Percentiles rank a stretch among this genome's conserved stretches.
phyloP scores from a whole-genome alignment of 2,113 vertebrate genomes.

The Polyodon spathula region DNA sequence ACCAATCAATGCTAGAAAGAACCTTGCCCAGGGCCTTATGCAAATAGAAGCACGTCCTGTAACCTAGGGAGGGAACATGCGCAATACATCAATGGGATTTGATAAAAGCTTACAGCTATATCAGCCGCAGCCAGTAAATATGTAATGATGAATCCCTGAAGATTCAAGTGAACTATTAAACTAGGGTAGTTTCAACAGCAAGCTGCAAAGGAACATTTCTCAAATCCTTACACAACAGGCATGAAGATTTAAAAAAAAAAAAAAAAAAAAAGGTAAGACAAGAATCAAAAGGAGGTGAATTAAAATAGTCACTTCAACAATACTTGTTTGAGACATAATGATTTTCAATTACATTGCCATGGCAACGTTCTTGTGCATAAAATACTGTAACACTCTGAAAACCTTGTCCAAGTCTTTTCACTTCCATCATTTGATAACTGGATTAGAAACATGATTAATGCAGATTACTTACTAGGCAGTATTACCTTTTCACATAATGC shows the following conservation, averaged over 20 bases:
- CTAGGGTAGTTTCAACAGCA: constrained; percentile 63
- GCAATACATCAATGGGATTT: constrained; percentile 92
- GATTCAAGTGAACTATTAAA: constrained; percentile 72
- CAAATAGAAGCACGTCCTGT: constrained; percentile 92
- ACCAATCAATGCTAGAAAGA: constrained; percentile 98
- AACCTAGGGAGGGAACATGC: constrained; percentile 91
- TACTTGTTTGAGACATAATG: constrained; percentile 43
- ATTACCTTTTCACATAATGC: background rate
- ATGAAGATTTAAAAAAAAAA: constrained; percentile 19
- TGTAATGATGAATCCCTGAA: constrained; percentile 86
- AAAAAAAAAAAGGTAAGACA: constrained; percentile 8
- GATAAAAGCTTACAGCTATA: constrained; percentile 91
- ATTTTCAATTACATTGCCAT: constrained; percentile 52
- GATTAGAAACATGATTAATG: constrained; percentile 1
- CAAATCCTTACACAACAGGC: constrained; percentile 28
- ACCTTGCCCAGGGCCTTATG: constrained; percentile 99
- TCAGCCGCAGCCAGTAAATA: constrained; percentile 90
- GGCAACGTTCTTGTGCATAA: constrained; percentile 30
- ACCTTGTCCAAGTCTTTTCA: background rate
- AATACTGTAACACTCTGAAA: constrained; percentile 8
- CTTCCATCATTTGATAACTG: background rate
- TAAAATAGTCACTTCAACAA: constrained; percentile 42
- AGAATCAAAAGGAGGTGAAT: constrained; percentile 28
- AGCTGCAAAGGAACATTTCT: constrained; percentile 41
- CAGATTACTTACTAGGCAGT: constrained; percentile 1